Evolutionary conservation across 53 echinoderm and acorn worm species (phyloP).

Genomic region (Echinometra lucunter): DNA sequence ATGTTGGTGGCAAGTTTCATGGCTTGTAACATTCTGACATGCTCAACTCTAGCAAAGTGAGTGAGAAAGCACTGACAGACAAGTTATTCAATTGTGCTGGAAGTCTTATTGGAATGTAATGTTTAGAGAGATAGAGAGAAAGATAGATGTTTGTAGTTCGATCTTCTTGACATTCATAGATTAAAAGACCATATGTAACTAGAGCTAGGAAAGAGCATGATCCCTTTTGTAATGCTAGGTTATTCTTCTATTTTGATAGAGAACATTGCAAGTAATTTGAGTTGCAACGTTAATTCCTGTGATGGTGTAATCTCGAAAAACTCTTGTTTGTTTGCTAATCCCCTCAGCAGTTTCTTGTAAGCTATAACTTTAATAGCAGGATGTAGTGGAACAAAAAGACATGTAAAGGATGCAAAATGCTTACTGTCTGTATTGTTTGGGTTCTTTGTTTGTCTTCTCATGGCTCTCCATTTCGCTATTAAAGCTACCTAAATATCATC

Average conservation of each 20-base stretch:
- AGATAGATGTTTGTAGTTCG: neutral
- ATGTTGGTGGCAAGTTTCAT: slow-evolving; percentile 12
- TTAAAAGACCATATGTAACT: neutral
- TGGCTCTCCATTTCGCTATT: too few relatives aligned
- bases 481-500: too few relatives aligned
- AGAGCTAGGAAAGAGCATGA: neutral
- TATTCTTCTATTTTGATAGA: neutral
- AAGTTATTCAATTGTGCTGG: slow-evolving; percentile 15
- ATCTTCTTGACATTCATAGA: neutral
- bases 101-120: slow-evolving; percentile 20
- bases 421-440: too few relatives aligned
- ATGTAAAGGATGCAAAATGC: too few relatives aligned
- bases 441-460: too few relatives aligned
- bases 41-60: neutral
- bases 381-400: too few relatives aligned
- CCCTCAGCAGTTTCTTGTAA: too few relatives aligned
- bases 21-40: slow-evolving; percentile 6
- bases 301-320: neutral
- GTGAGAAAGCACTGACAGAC: neutral
- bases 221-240: neutral
- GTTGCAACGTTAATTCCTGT: neutral
- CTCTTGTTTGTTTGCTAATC: too few relatives aligned
- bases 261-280: neutral
- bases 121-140: neutral
- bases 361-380: too few relatives aligned